phyloP scores from a whole-genome alignment of 1,140 invertebrate species.

The Bombus fervidus region DNA sequence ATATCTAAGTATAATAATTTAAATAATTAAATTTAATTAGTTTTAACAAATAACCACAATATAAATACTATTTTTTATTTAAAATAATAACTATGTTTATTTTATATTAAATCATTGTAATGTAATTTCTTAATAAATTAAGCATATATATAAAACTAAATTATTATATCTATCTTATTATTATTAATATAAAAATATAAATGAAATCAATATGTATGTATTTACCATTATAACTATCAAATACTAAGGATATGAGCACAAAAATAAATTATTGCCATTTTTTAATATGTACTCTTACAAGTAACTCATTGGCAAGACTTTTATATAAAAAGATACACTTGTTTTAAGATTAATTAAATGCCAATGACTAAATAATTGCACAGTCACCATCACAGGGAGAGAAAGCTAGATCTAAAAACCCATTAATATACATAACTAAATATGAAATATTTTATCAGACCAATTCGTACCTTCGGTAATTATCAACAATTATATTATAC shows the following conservation, averaged over 20 bases:
- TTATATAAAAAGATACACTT: slow-evolving; percentile 7
- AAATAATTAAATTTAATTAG: neutral
- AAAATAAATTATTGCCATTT: slow-evolving; percentile 53
- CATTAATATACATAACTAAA: slow-evolving; percentile 13
- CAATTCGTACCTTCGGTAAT: slow-evolving; percentile 27
- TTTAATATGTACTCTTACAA: slow-evolving; percentile 25
- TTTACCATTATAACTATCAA: slow-evolving; percentile 52
- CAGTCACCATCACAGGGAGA: slow-evolving; percentile 56
- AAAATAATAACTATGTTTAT: neutral
- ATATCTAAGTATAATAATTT: slow-evolving; percentile 26
- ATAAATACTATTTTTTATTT: neutral
- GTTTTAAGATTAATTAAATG: slow-evolving; percentile 38
- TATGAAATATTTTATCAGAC: slow-evolving; percentile 13
- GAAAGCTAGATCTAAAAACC: slow-evolving; percentile 48
- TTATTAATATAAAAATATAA: neutral
- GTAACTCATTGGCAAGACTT: slow-evolving; percentile 29
- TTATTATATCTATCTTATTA: neutral
- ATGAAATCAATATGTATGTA: neutral
- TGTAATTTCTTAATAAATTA: neutral
- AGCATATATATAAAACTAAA: neutral
- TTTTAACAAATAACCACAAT: neutral
- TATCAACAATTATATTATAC: neutral
- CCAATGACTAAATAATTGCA: slow-evolving; percentile 37
- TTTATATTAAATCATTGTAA: no score
- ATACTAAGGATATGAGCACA: slow-evolving; percentile 45